Evolutionary conservation across 2,888 invertebrate species (phyloP).

Genomic region (Drosophila formosana): DNA sequence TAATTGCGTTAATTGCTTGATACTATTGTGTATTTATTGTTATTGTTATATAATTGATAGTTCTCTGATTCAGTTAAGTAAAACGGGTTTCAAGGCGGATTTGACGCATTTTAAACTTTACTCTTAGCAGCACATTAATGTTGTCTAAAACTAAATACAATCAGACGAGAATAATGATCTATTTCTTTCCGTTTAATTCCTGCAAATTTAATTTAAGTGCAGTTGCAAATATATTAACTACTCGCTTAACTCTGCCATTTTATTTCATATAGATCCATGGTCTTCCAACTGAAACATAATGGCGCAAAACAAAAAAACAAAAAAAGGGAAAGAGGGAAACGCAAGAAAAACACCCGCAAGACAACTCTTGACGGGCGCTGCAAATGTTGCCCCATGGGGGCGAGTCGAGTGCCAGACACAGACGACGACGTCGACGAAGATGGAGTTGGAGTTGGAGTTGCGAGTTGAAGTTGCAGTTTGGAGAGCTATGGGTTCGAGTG

Average conservation of each 20-base stretch:
- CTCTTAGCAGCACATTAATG: neutral
- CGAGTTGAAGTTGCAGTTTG: neutral
- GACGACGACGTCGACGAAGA: constrained; percentile 4
- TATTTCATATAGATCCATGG: constrained; percentile 2
- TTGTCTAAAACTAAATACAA: neutral
- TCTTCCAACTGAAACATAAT: constrained; percentile 39
- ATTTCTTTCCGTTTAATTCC: neutral
- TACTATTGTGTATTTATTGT: constrained; percentile 6
- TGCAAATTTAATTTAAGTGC: neutral
- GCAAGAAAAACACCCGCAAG: constrained; percentile 55
- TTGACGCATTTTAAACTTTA: too few species aligned
- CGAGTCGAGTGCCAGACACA: constrained; percentile 38
- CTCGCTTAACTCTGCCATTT: neutral
- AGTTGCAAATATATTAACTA: neutral
- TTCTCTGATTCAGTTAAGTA: neutral
- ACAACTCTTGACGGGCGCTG: constrained; percentile 57
- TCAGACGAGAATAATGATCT: neutral
- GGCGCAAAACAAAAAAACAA: constrained; percentile 1
- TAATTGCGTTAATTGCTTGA: constrained; percentile 13
- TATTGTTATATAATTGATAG: constrained; percentile 4
- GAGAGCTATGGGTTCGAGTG: constrained; percentile 47
- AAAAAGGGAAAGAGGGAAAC: constrained; percentile 18
- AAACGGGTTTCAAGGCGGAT: constrained; percentile 8
- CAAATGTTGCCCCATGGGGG: constrained; percentile 68
- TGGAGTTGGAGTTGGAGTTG: constrained; percentile 1